phyloP scores from a whole-genome alignment of 2,888 invertebrate genomes.

The Rhabditoides inermis region DNA sequence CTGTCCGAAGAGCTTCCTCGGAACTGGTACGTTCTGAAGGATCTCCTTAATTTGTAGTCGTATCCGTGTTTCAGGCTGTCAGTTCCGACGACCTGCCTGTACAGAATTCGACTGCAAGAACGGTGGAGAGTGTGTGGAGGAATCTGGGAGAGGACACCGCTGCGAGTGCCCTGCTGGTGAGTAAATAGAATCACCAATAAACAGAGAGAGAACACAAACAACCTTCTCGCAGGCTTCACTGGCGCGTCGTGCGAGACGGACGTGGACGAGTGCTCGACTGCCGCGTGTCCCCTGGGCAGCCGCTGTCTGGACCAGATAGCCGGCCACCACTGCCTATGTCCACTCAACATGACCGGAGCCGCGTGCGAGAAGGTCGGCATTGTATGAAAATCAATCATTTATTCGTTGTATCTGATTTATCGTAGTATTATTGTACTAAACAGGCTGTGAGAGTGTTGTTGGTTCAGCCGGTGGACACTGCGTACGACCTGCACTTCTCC shows the following conservation, averaged over 20 bases:
- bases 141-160: slow-evolving; percentile 62
- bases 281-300: slow-evolving; percentile 43
- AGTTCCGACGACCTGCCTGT: slow-evolving; percentile 37
- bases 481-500: slow-evolving; percentile 90
- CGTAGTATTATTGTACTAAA: too few relatives aligned
- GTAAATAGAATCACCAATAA: not conserved
- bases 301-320: slow-evolving; percentile 56
- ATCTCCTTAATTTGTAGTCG: not conserved
- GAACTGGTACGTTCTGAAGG: slow-evolving; percentile 6
- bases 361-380: slow-evolving; percentile 85
- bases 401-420: too few relatives aligned
- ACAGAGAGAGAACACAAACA: not conserved
- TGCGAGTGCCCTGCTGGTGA: slow-evolving; percentile 75
- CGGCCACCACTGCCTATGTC: slow-evolving; percentile 88
- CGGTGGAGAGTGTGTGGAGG: slow-evolving; percentile 42
- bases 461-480: slow-evolving; percentile 73
- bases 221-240: slow-evolving; percentile 36
- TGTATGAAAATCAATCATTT: not conserved
- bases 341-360: slow-evolving; percentile 88
- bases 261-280: slow-evolving; percentile 49
- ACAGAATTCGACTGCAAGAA: slow-evolving; percentile 35
- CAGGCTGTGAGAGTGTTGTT: too few relatives aligned
- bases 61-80: slow-evolving; percentile 17
- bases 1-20: slow-evolving; percentile 61
- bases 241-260: slow-evolving; percentile 47